Conservation (phyloP, 1,140 invertebrate genomes). For the Pollicipes pollicipes region DNA sequence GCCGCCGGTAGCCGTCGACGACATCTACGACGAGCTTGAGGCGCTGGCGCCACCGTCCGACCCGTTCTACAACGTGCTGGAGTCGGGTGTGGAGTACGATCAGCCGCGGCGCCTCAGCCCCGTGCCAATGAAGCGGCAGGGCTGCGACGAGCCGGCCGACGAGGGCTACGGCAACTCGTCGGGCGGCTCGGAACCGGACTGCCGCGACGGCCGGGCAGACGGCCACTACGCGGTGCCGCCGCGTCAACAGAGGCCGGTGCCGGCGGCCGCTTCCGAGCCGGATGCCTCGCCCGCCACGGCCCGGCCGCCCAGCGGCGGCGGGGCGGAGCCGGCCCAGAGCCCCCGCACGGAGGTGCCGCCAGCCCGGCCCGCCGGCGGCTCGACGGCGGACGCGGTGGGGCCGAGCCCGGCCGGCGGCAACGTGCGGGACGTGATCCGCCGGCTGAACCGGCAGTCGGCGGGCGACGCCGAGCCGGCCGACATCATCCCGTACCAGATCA, state of each 20-base stretch:
- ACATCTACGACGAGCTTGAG: neutral
- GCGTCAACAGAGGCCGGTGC: neutral
- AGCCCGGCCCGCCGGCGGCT: too few species aligned
- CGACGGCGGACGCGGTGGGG: neutral
- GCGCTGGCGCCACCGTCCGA: neutral
- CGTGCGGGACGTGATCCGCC: neutral
- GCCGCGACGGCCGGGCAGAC: neutral
- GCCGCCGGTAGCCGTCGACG: neutral
- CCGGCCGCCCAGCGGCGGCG: neutral
- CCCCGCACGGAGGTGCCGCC: neutral
- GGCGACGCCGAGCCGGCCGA: neutral
- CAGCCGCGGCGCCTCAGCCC: neutral
- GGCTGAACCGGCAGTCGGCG: neutral
- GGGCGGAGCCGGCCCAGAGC: neutral
- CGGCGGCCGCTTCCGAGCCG: neutral
- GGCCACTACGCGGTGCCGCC: neutral
- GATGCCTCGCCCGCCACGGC: neutral
- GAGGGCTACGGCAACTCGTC: neutral
- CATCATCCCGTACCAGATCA: neutral
- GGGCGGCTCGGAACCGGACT: neutral
- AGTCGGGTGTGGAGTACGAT: neutral
- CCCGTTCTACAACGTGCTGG: neutral
- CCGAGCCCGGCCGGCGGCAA: too few species aligned
- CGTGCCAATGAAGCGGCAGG: neutral
- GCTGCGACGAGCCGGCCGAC: neutral